Percentiles rank a stretch among this genome's conserved stretches.
Evolutionary conservation across 2,113 vertebrate species (phyloP).

Genomic region (Halichoerus grypus): DNA sequence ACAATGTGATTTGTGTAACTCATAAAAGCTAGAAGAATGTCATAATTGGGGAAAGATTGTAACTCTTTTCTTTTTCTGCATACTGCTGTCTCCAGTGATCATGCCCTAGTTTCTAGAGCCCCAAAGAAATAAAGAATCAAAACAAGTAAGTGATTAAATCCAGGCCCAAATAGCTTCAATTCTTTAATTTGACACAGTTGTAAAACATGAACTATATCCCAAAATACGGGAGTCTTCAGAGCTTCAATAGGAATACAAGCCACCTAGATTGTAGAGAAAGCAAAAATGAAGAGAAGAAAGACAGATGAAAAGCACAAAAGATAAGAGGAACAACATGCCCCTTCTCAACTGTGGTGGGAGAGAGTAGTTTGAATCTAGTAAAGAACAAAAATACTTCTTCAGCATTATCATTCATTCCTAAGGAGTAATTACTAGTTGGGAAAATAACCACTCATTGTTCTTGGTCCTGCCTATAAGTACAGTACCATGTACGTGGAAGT

Average conservation of each 20-base stretch:
- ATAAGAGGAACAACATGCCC: neutral
- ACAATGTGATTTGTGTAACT: neutral
- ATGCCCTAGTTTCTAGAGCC: neutral
- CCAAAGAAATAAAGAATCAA: constrained; percentile 31
- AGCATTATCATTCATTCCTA: neutral
- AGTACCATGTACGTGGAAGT: neutral
- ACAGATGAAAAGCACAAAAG: neutral
- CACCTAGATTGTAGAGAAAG: neutral
- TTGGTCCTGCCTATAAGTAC: neutral
- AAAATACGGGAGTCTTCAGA: neutral
- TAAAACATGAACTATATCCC: neutral
- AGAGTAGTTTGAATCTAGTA: neutral
- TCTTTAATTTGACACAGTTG: neutral
- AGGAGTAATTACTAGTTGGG: neutral
- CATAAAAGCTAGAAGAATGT: neutral
- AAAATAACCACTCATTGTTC: neutral
- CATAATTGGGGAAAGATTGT: neutral
- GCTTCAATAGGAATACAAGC: neutral
- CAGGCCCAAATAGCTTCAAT: neutral
- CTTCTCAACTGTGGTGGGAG: neutral
- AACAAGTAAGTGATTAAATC: neutral
- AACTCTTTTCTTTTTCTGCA: neutral
- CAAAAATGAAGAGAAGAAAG: neutral
- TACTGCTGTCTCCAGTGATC: neutral
- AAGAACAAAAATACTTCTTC: neutral